A percentile compares a stretch with the other conserved stretches of the same genome.
Conservation (phyloP, 1,140 invertebrate genomes). For the Heliothis virescens region DNA sequence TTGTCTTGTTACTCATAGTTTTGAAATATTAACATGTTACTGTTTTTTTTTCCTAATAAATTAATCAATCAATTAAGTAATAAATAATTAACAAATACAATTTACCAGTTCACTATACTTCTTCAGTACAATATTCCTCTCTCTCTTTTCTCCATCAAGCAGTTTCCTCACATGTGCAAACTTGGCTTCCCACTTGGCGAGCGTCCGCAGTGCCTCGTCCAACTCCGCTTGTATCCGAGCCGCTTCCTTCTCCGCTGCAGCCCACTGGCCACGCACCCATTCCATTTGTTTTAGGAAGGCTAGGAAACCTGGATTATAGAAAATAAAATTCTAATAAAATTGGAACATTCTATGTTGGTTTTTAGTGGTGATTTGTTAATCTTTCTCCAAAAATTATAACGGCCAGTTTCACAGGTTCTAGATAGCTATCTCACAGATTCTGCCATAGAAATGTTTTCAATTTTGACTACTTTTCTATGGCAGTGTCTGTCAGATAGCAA, state of each 20-base stretch:
- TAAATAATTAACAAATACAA: conserved; percentile 22
- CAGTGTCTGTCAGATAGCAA: too few species aligned
- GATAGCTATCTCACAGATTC: too few species aligned
- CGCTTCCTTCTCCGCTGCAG: conserved; percentile 89
- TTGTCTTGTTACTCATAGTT: too few species aligned
- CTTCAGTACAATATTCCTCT: conserved; percentile 84
- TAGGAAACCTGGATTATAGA: conserved; percentile 88
- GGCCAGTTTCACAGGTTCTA: too few species aligned
- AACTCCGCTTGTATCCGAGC: conserved; percentile 89
- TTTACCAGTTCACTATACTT: conserved; percentile 81
- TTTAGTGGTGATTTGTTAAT: too few species aligned
- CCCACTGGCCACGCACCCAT: conserved; percentile 90
- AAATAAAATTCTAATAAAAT: too few species aligned
- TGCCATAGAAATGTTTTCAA: too few species aligned
- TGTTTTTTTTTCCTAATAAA: too few species aligned
- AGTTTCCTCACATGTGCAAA: conserved; percentile 92
- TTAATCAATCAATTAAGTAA: neutral
- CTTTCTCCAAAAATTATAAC: too few species aligned
- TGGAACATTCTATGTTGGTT: too few species aligned
- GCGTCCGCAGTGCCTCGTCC: conserved; percentile 88
- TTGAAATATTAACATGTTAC: too few species aligned
- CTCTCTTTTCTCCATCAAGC: conserved; percentile 92
- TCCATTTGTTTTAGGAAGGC: conserved; percentile 90
- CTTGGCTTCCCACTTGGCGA: conserved; percentile 90
- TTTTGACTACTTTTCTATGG: too few species aligned